These are phyloP conservation scores for Potorous gilbertii DNA, from an alignment of 2,797 vertebrate species.

Conservation along the genomic window DNA sequence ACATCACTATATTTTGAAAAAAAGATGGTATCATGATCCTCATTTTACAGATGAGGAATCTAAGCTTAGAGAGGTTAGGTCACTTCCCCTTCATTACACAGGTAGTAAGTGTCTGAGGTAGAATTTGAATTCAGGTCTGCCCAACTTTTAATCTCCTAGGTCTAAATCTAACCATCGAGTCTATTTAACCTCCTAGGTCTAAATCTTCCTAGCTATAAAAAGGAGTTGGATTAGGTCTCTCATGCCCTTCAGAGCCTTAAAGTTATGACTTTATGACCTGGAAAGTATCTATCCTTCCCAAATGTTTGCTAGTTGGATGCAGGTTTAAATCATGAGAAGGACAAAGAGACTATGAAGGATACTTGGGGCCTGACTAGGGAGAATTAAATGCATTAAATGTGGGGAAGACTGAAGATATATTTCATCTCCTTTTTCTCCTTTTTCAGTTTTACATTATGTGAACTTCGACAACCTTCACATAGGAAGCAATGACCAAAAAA, in stretches of 20 bases:
- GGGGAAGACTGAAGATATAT: not conserved
- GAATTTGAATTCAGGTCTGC: not conserved
- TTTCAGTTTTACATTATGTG: not conserved
- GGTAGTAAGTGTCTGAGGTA: not conserved
- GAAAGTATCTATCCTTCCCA: not conserved
- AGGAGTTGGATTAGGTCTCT: not conserved
- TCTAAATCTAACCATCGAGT: not conserved
- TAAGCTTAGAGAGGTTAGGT: not conserved
- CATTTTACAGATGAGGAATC: conserved; percentile 15
- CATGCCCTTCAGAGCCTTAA: not conserved
- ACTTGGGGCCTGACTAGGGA: not conserved
- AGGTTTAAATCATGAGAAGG: not conserved
- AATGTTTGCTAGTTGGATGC: not conserved
- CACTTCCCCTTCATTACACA: not conserved
- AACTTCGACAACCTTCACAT: not conserved
- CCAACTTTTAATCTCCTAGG: not conserved
- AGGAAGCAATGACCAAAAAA: not conserved
- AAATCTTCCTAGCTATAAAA: not conserved
- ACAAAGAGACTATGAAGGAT: not conserved
- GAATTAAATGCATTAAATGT: not conserved
- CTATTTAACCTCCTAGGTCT: not conserved
- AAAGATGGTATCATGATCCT: not conserved
- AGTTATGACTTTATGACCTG: not conserved
- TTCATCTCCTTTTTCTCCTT: not conserved
- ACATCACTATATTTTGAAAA: not conserved